Evolutionary conservation across 2,113 vertebrate species (phyloP).

Genomic region (Delphinus delphis): DNA sequence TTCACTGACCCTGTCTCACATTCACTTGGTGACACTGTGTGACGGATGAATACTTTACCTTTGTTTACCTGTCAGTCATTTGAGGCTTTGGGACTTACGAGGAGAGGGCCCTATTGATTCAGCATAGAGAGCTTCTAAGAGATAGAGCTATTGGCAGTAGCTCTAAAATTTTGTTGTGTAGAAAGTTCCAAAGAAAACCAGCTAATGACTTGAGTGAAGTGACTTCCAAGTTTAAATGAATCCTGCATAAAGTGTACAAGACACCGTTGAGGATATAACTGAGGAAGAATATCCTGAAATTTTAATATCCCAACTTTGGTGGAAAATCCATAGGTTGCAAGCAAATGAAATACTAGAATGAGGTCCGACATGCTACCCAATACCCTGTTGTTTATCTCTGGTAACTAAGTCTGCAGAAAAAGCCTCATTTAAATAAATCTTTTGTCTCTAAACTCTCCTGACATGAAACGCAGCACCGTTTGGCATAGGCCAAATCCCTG

Average conservation of each 20-base stretch:
- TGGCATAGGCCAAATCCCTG: slow-evolving; percentile 52
- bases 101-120: neutral
- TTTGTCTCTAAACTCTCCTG: slow-evolving; percentile 45
- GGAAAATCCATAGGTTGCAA: slow-evolving; percentile 32
- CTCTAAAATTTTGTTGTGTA: slow-evolving; percentile 26
- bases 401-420: slow-evolving; percentile 35
- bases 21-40: neutral
- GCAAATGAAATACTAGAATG: slow-evolving; percentile 31
- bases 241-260: slow-evolving; percentile 34
- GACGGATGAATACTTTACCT: neutral
- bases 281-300: neutral
- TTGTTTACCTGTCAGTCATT: slow-evolving; percentile 19
- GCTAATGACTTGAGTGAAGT: slow-evolving; percentile 18
- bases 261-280: neutral
- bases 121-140: neutral
- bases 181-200: slow-evolving; percentile 32
- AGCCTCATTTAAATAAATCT: slow-evolving; percentile 50
- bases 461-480: slow-evolving; percentile 40
- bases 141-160: neutral
- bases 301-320: slow-evolving; percentile 24
- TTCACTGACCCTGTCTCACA: neutral
- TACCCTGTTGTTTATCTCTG: slow-evolving; percentile 55
- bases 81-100: neutral
- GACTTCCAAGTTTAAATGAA: slow-evolving; percentile 59
- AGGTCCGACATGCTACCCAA: slow-evolving; percentile 35